These are phyloP conservation scores for Syngnathoides biaculeatus DNA, from an alignment of 2,113 vertebrate genomes.

Conservation along the genomic window DNA sequence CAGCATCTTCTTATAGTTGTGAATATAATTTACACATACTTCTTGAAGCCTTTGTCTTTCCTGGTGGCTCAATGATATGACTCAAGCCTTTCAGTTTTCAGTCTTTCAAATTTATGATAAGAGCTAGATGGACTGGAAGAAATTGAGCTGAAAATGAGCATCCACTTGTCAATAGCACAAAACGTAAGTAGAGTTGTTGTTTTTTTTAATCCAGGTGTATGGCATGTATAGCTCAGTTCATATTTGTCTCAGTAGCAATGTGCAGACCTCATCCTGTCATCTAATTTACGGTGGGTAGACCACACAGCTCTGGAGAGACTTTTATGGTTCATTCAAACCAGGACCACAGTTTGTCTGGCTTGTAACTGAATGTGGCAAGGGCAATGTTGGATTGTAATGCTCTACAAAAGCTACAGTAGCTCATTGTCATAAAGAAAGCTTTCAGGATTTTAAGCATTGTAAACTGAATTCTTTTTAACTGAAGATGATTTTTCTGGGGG, in stretches of 20 bases:
- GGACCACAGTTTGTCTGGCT: constrained; percentile 1
- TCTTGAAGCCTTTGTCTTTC: too few relatives aligned
- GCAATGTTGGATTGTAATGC: neutral
- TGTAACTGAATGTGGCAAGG: neutral
- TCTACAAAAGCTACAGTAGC: neutral
- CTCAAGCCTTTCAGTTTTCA: too few relatives aligned
- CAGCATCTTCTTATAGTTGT: too few relatives aligned
- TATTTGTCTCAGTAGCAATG: constrained; percentile 33
- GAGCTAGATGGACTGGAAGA: too few relatives aligned
- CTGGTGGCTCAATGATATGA: too few relatives aligned
- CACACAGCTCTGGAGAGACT: constrained; percentile 34
- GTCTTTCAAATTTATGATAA: too few relatives aligned
- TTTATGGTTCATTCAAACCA: constrained; percentile 36
- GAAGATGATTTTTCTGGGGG: neutral
- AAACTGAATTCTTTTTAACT: neutral
- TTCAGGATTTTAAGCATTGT: neutral
- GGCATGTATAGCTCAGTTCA: constrained; percentile 35
- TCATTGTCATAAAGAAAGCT: neutral
- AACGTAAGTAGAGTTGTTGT: constrained; percentile 14
- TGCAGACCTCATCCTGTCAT: constrained; percentile 35
- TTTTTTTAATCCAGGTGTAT: constrained; percentile 15
- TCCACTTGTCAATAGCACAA: constrained; percentile 33
- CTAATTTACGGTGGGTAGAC: constrained; percentile 26
- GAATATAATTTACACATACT: too few relatives aligned
- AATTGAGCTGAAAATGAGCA: too few relatives aligned